Conservation (phyloP, 23 tunicate species). For the Diplosoma virens region DNA sequence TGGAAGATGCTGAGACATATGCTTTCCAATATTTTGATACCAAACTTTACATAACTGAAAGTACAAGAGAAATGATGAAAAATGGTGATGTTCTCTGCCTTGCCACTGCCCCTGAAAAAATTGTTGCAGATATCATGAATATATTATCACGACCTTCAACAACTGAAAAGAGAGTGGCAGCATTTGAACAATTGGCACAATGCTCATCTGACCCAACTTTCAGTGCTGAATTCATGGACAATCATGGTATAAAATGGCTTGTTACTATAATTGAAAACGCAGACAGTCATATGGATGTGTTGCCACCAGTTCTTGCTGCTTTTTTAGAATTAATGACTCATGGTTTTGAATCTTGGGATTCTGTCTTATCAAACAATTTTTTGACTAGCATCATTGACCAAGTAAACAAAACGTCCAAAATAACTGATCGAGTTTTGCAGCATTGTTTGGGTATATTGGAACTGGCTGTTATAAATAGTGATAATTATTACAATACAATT, state of each 20-base stretch:
- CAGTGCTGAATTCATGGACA: conserved; percentile 53
- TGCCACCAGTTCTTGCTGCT: conserved; percentile 62
- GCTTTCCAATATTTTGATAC: conserved; percentile 65
- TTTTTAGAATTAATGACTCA: conserved; percentile 74
- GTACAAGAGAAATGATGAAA: conserved; percentile 58
- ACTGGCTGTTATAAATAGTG: conserved; percentile 74
- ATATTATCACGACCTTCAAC: conserved; percentile 16
- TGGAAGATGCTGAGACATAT: conserved; percentile 33
- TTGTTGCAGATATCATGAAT: conserved; percentile 22
- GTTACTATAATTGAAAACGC: conserved; percentile 48
- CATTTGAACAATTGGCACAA: conserved; percentile 50
- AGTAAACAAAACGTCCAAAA: conserved; percentile 45
- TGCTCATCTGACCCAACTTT: conserved; percentile 86
- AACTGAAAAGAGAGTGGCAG: conserved; percentile 50
- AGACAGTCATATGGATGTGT: conserved; percentile 33
- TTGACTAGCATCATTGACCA: conserved; percentile 39
- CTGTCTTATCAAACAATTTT: conserved; percentile 35
- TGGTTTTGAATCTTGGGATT: conserved; percentile 41
- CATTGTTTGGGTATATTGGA: conserved; percentile 76
- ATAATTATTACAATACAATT: conserved; percentile 47
- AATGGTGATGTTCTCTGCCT: conserved; percentile 71
- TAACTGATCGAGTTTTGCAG: conserved; percentile 58
- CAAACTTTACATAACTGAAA: conserved; percentile 63
- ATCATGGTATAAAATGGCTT: conserved; percentile 50
- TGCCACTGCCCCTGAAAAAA: conserved; percentile 59